Evolutionary conservation across 2,797 vertebrate species (phyloP), one percentile per base, ranked within the genome.

Genomic region (Pseudomugil gertrudae): DNA sequence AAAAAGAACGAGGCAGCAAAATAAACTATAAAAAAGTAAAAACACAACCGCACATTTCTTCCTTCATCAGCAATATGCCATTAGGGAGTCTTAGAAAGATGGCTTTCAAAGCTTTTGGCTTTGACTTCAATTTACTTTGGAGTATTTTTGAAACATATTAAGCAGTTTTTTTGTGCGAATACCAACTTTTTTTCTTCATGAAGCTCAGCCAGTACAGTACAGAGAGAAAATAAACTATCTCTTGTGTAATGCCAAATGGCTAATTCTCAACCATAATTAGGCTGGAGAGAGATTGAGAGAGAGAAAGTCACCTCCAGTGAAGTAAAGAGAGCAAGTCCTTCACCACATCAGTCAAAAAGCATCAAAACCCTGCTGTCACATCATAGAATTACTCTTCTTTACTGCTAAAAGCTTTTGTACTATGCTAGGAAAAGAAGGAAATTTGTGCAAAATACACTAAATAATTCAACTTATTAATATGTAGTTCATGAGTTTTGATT

Each of bases 131-230:
- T 70, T 51, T 76, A 78, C 65, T 85, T 57, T 81, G 79, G 66
- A 73, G 75, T 73, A 63, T 47, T 69, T 86, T 83, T 80, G 69
- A 82, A 89, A 83, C 48, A 76, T 54, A 87, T 62, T 67, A 72
- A 76, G 69, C 64, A 57, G 6, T n/a, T 81, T 84, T 83, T 74
- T 76, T 84, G 66, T 74, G 74, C 11, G 57, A 24, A 15, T 32
- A 62, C 23, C 9, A 55, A 87, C 62, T 9, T 23, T 43, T 30
- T 30, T 57, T 72, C 36, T 53, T 59, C 58, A 48, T 64, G 60
- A 83, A 68, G 70, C 63, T 66, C 48, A 32, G 81, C 76, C 83
- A 78, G 76, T 80, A 60, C 72, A 75, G 70, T 17, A 33, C n/a
- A 76, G 21, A 72, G 51, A 48, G 71, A 69, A 72, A 66, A 60